Evolutionary conservation across 2,888 invertebrate species (phyloP).

Genomic region (Smittia aterrima): DNA sequence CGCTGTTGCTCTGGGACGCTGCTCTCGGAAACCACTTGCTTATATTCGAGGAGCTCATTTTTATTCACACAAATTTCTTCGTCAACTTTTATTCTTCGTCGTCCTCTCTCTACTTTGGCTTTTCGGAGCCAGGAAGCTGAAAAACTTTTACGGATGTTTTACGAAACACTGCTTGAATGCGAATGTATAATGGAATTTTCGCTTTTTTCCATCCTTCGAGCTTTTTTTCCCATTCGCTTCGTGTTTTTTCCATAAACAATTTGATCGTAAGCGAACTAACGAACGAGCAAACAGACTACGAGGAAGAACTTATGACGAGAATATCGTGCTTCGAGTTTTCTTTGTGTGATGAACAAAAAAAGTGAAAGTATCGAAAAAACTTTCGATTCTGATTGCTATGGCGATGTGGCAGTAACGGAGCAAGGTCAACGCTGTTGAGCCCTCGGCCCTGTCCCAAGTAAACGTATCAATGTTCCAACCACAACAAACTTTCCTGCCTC

Average conservation of each 20-base stretch:
- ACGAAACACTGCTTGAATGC: constrained; percentile 23
- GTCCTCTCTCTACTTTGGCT: background rate
- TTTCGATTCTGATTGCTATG: constrained; percentile 23
- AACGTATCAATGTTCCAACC: background rate
- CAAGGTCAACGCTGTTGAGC: constrained; percentile 30
- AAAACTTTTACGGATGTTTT: constrained; percentile 30
- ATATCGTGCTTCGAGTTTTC: too few relatives aligned
- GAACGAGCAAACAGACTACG: background rate
- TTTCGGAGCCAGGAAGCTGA: constrained; percentile 21
- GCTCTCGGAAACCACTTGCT: constrained; percentile 33
- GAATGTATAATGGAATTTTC: constrained; percentile 29
- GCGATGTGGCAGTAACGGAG: constrained; percentile 22
- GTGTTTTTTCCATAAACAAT: background rate
- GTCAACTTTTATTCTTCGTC: background rate
- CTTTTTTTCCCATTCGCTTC: background rate
- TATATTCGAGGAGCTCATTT: constrained; percentile 31
- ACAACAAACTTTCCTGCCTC: background rate
- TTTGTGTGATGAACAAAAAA: background rate
- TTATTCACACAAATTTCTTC: constrained; percentile 1
- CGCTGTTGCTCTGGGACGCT: constrained; percentile 10
- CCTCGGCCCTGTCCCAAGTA: background rate
- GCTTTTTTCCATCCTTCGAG: background rate
- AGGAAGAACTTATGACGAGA: constrained; percentile 29
- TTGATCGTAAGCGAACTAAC: background rate
- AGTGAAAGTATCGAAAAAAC: constrained; percentile 41